Conservation (phyloP, 2,113 vertebrate genomes). For the Ibidorhyncha struthersii region DNA sequence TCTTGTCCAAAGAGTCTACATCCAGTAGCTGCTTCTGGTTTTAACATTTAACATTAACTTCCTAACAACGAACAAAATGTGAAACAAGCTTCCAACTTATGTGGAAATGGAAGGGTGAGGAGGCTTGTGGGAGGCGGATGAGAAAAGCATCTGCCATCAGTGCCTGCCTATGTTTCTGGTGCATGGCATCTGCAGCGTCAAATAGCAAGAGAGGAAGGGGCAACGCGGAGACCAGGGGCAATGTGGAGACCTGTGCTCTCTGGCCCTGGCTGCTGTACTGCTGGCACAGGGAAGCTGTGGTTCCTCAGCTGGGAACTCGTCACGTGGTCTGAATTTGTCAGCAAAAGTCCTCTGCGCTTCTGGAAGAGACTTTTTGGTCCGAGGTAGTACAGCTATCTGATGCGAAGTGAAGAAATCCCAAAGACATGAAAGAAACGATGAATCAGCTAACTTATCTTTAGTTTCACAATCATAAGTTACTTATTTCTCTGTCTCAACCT, state of each 20-base stretch:
- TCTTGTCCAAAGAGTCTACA: not conserved
- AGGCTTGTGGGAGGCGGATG: not conserved
- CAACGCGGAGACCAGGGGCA: not conserved
- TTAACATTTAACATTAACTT: not conserved
- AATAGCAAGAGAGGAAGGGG: not conserved
- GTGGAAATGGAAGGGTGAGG: not conserved
- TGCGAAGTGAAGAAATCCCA: slow-evolving; percentile 39
- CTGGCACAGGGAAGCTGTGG: not conserved
- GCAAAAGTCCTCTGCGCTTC: not conserved
- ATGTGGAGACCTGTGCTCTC: not conserved
- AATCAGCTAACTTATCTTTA: slow-evolving; percentile 29
- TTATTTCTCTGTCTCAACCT: slow-evolving; percentile 29
- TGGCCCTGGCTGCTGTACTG: not conserved
- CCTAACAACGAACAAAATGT: not conserved
- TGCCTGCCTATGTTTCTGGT: not conserved
- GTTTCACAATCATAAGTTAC: slow-evolving; percentile 15
- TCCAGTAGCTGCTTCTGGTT: not conserved
- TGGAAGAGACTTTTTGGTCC: not conserved
- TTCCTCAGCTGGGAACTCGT: not conserved
- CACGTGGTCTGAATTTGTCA: not conserved
- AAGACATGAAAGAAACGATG: not conserved
- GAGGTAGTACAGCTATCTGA: not conserved
- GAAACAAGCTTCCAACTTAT: accelerated
- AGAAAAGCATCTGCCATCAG: not conserved
- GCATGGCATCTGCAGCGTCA: not conserved